phyloP scores from a whole-genome alignment of 1,140 invertebrate species.

The Anoplophora glabripennis region DNA sequence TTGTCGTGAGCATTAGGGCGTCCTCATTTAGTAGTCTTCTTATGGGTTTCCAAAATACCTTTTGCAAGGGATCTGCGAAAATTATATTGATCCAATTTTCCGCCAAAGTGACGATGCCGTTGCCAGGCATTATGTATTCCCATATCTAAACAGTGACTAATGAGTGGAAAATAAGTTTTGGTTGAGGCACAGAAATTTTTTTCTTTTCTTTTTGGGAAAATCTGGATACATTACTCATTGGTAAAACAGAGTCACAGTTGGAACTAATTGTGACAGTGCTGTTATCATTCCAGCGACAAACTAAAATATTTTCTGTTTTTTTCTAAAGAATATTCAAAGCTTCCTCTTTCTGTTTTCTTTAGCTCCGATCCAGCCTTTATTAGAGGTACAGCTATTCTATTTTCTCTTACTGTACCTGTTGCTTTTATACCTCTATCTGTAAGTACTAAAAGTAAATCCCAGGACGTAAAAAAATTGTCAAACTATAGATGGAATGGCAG shows the following conservation, averaged over 20 bases:
- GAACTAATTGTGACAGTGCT: slow-evolving; percentile 7
- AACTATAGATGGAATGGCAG: slow-evolving; percentile 22
- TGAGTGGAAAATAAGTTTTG: slow-evolving; percentile 29
- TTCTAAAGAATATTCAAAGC: slow-evolving; percentile 19
- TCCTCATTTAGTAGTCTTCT: slow-evolving; percentile 11
- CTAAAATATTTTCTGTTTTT: slow-evolving; percentile 9
- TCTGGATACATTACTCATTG: slow-evolving; percentile 14
- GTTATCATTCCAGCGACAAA: slow-evolving; percentile 19
- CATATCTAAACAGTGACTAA: slow-evolving; percentile 17
- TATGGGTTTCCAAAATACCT: slow-evolving; percentile 16
- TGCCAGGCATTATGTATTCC: slow-evolving; percentile 43
- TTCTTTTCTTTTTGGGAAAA: slow-evolving; percentile 33
- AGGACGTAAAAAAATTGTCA: slow-evolving; percentile 19
- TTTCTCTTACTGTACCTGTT: slow-evolving; percentile 26
- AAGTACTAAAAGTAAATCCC: slow-evolving; percentile 12
- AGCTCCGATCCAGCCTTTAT: slow-evolving; percentile 10
- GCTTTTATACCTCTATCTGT: slow-evolving; percentile 17
- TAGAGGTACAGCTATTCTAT: slow-evolving; percentile 13
- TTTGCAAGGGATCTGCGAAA: slow-evolving; percentile 12
- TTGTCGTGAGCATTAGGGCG: neutral
- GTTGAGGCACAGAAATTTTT: slow-evolving; percentile 26
- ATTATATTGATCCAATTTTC: slow-evolving; percentile 12
- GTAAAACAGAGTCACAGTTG: slow-evolving; percentile 24
- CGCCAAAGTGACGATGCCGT: slow-evolving; percentile 25
- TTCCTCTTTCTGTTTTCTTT: slow-evolving; percentile 17